Evolutionary conservation across 2,797 vertebrate genomes (phyloP).

Genomic region (Leontocebus nigricollis): DNA sequence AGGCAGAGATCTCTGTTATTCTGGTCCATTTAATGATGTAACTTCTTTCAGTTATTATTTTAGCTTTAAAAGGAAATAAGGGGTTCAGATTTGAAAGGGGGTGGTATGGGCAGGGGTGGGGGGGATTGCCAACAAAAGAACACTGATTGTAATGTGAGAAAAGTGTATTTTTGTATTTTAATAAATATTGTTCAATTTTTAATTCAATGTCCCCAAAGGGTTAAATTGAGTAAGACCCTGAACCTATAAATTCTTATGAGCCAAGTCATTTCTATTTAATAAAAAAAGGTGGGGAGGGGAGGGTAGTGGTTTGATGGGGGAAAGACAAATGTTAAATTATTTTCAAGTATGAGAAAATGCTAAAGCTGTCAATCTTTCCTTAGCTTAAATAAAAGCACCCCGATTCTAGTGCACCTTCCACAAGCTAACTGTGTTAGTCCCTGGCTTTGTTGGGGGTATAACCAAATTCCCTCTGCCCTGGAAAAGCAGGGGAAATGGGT

Average conservation of each 20-base stretch:
- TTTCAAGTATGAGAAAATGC: slow-evolving; percentile 43
- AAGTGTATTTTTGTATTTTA: slow-evolving; percentile 87
- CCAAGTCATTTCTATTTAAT: slow-evolving; percentile 65
- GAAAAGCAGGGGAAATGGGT: slow-evolving; percentile 73
- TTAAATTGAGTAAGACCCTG: slow-evolving; percentile 69
- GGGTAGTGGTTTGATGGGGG: background rate
- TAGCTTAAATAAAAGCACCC: slow-evolving; percentile 69
- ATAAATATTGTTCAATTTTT: slow-evolving; percentile 85
- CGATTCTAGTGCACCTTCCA: slow-evolving; percentile 25
- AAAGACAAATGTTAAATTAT: slow-evolving; percentile 36
- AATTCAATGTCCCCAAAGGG: slow-evolving; percentile 78
- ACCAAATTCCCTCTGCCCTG: slow-evolving; percentile 53
- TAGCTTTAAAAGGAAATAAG: slow-evolving; percentile 77
- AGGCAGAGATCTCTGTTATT: slow-evolving; percentile 62
- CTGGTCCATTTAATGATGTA: slow-evolving; percentile 66
- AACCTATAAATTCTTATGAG: slow-evolving; percentile 66
- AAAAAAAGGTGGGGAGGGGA: background rate
- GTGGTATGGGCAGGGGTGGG: slow-evolving; percentile 27
- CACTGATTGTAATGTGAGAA: slow-evolving; percentile 82
- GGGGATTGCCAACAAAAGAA: slow-evolving; percentile 72
- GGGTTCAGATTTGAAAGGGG: slow-evolving; percentile 67
- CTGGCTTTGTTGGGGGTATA: slow-evolving; percentile 62
- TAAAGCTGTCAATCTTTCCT: slow-evolving; percentile 62
- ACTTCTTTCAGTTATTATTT: slow-evolving; percentile 75
- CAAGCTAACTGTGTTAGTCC: slow-evolving; percentile 61